Evolutionary conservation across 2,113 vertebrate species (phyloP).

Genomic region (Excalfactoria chinensis): DNA sequence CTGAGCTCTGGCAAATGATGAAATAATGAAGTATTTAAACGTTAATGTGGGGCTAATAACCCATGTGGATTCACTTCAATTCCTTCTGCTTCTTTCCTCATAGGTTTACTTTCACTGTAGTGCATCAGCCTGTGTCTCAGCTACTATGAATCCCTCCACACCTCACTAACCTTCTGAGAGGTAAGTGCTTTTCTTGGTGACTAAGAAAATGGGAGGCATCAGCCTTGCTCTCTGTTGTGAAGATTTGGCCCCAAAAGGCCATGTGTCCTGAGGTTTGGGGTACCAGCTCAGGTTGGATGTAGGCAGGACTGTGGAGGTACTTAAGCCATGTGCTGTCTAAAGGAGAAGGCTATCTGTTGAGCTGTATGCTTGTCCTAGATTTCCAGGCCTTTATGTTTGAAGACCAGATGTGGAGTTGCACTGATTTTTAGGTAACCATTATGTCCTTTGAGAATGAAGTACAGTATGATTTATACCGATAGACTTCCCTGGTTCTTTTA

Average conservation of each 20-base stretch:
- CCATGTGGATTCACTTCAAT: slow-evolving; percentile 57
- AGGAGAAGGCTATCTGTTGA: not conserved
- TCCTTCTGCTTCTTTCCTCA: slow-evolving; percentile 3
- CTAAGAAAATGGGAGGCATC: not conserved
- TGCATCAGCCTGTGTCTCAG: slow-evolving; percentile 42
- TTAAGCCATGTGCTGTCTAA: not conserved
- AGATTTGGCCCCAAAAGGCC: not conserved
- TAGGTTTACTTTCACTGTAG: slow-evolving; percentile 73
- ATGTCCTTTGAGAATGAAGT: not conserved
- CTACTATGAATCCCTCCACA: slow-evolving; percentile 1
- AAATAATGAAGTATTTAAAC: slow-evolving; percentile 32
- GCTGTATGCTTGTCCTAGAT: not conserved
- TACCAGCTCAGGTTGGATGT: not conserved
- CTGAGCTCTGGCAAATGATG: slow-evolving; percentile 42
- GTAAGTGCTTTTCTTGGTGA: not conserved
- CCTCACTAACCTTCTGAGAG: slow-evolving; percentile 29
- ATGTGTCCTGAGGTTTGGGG: not conserved
- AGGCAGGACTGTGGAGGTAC: not conserved
- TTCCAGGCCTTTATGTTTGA: not conserved
- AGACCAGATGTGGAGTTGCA: not conserved
- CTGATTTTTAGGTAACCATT: not conserved
- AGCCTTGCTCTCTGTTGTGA: not conserved
- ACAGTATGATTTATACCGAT: not conserved
- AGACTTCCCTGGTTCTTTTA: not conserved
- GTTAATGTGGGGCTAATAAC: slow-evolving; percentile 49